Percentiles rank a stretch among this genome's conserved stretches.
phyloP scores from a whole-genome alignment of 2,797 vertebrate species.

The Halcyon smyrnensis region DNA sequence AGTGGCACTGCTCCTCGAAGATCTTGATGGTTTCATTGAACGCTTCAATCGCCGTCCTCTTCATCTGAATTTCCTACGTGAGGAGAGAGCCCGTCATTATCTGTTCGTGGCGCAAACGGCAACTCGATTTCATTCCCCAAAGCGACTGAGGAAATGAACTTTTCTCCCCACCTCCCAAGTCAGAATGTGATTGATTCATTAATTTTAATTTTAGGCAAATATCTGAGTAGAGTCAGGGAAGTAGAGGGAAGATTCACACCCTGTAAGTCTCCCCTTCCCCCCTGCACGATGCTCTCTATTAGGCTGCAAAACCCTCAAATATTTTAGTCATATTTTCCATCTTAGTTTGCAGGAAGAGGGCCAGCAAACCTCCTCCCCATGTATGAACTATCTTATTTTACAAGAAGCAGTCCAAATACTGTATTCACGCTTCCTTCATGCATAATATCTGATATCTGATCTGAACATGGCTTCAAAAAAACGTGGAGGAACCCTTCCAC shows the following conservation, averaged over 20 bases:
- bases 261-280: not conserved
- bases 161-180: not conserved
- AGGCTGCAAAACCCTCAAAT: constrained; percentile 23
- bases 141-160: not conserved
- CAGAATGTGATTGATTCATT: not conserved
- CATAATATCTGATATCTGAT: constrained; percentile 12
- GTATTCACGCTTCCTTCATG: constrained; percentile 33
- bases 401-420: constrained; percentile 37
- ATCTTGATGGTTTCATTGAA: constrained; percentile 99
- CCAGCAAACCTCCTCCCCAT: constrained; percentile 36
- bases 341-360: constrained; percentile 46
- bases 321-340: constrained; percentile 65
- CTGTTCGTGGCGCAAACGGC: not conserved
- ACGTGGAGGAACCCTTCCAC: not conserved
- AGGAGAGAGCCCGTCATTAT: constrained; percentile 7
- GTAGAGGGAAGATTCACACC: not conserved
- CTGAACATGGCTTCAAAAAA: not conserved
- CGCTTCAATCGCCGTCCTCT: constrained; percentile 94
- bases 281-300: not conserved
- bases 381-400: constrained; percentile 25
- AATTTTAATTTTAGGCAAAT: not conserved
- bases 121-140: not conserved
- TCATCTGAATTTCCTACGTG: constrained; percentile 96
- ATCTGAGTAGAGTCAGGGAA: not conserved
- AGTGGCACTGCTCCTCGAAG: constrained; percentile 96